Conservation (phyloP, 2,113 vertebrate genomes). For the Cinclus cinclus region DNA sequence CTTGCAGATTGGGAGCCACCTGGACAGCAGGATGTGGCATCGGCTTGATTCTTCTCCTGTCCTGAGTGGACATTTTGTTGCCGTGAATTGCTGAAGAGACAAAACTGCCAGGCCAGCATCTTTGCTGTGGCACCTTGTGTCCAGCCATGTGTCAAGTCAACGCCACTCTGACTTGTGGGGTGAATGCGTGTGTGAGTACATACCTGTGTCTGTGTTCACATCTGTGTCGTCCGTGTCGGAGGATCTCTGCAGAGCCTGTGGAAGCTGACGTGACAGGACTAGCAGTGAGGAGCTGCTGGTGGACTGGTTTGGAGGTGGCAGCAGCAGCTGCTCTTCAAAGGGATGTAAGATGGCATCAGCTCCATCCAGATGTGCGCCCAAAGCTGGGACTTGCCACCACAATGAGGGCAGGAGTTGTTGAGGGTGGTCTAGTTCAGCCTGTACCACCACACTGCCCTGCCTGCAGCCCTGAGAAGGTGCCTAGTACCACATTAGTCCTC, state of each 20-base stretch:
- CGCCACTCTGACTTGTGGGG: slow-evolving; percentile 28
- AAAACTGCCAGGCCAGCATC: neutral
- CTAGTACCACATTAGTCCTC: neutral
- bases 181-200: slow-evolving; percentile 70
- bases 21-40: slow-evolving; percentile 18
- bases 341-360: neutral
- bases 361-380: fast-evolving
- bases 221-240: slow-evolving; percentile 48
- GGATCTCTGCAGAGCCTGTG: neutral
- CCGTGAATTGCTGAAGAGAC: slow-evolving; percentile 11
- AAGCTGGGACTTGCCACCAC: neutral
- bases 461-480: neutral
- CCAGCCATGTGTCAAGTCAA: slow-evolving; percentile 25
- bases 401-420: neutral
- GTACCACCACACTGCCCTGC: slow-evolving; percentile 20
- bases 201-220: slow-evolving; percentile 65
- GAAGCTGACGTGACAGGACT: neutral
- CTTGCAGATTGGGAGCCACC: slow-evolving; percentile 13
- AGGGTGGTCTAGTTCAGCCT: neutral
- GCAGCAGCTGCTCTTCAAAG: neutral
- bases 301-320: neutral
- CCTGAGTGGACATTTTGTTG: slow-evolving; percentile 4
- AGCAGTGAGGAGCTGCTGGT: neutral
- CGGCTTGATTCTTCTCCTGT: slow-evolving; percentile 7
- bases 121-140: slow-evolving; percentile 28